Conservation (phyloP, 1,140 invertebrate species). For the Apolygus lucorum region DNA sequence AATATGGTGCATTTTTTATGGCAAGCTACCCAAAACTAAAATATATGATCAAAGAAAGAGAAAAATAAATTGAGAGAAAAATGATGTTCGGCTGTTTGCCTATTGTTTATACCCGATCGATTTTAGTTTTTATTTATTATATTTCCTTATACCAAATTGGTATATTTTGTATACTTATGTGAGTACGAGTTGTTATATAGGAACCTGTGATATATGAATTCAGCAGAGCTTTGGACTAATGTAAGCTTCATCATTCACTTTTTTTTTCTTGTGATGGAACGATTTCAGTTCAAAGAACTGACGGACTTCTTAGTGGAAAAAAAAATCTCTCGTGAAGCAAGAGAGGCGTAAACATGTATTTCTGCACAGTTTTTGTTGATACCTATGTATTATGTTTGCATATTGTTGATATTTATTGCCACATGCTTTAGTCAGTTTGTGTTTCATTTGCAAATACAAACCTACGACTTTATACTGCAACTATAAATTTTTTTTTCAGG, state of each 20-base stretch:
- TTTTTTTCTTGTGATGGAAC: neutral
- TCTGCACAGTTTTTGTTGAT: slow-evolving; percentile 27
- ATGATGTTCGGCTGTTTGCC: neutral
- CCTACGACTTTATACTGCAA: neutral
- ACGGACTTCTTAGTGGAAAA: slow-evolving; percentile 3
- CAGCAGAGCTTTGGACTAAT: slow-evolving; percentile 23
- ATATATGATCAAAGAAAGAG: neutral
- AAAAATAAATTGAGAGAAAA: neutral
- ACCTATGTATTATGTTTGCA: slow-evolving; percentile 2
- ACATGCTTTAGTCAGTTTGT: neutral
- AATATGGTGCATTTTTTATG: slow-evolving; percentile 18
- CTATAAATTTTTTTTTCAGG: neutral
- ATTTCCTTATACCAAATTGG: slow-evolving; percentile 28
- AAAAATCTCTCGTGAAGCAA: slow-evolving; percentile 19
- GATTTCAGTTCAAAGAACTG: slow-evolving; percentile 1
- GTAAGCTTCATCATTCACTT: neutral
- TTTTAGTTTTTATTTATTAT: slow-evolving; percentile 27
- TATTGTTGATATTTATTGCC: slow-evolving; percentile 10
- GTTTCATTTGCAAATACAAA: neutral
- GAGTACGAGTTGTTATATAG: slow-evolving; percentile 22
- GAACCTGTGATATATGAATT: slow-evolving; percentile 27
- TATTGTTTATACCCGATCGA: slow-evolving; percentile 16
- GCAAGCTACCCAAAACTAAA: neutral
- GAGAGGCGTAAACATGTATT: slow-evolving; percentile 23
- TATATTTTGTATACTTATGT: slow-evolving; percentile 29